Conservation (phyloP, 2,888 invertebrate species). For the Dynastes grantii region DNA sequence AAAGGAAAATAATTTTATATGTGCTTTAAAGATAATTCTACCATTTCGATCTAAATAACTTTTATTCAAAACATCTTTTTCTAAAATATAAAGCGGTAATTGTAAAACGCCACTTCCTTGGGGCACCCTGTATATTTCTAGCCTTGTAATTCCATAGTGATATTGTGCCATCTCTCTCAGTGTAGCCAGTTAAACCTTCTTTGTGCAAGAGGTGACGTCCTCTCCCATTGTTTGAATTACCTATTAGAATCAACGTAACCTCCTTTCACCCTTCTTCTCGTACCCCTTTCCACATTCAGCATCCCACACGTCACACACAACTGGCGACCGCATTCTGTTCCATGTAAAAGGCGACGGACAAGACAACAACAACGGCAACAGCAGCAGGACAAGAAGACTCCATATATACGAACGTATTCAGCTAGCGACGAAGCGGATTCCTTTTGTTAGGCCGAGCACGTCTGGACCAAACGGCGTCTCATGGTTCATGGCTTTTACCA, state of each 20-base stretch:
- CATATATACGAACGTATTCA: background rate
- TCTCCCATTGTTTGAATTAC: slow-evolving; percentile 36
- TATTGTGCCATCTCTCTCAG: too few species aligned
- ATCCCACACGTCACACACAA: background rate
- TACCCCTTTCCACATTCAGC: background rate
- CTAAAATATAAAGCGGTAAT: too few species aligned
- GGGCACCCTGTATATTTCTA: too few species aligned
- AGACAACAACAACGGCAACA: background rate
- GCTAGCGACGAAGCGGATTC: background rate
- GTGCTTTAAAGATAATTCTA: too few species aligned
- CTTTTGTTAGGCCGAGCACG: slow-evolving; percentile 63
- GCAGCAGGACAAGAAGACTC: background rate
- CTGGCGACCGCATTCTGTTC: slow-evolving; percentile 4
- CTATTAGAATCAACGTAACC: slow-evolving; percentile 2
- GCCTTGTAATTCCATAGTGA: too few species aligned
- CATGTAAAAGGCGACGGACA: background rate
- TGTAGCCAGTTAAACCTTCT: background rate
- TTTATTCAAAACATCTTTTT: too few species aligned
- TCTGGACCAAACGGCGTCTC: slow-evolving; percentile 73
- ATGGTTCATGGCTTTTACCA: slow-evolving; percentile 79
- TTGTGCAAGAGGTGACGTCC: slow-evolving; percentile 50
- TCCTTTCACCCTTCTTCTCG: too few species aligned
- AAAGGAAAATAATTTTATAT: too few species aligned
- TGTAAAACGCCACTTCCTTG: too few species aligned
- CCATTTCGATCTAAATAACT: too few species aligned